Evolutionary conservation across 2,113 vertebrate genomes (phyloP), one percentile per base, ranked within the genome.

Genomic region (Dipodomys ordii): DNA sequence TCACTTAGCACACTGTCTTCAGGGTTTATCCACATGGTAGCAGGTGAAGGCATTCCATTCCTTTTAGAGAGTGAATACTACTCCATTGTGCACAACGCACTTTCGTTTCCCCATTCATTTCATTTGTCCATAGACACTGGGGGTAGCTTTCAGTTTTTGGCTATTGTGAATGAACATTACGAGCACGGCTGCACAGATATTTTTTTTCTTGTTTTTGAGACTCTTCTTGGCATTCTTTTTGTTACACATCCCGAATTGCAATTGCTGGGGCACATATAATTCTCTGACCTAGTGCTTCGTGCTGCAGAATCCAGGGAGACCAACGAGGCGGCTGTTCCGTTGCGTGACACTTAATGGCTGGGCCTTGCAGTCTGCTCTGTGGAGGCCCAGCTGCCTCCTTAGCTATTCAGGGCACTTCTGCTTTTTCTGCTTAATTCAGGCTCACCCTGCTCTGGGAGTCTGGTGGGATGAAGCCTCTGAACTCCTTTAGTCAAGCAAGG

Each of bases 21-120:
- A 4, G 30, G 86, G 27, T 62, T 39, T 85, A 60, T 44, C 60
- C 30, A 15, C 4, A 7, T 3, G 68, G 60, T 53, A 76, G 30
- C 81, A 7, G 3, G 22, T 4, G 69, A 73, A 79, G 30, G 30
- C 49, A 79, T 25, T 9, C 11, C 49, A 46, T 77, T 87, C 69
- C 81, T 92, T 92, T 93, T 65, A 62, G 73, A 91, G 60, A 65
- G 79, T 79, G 76, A 86, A 39, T 92, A 83, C 53, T 88, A 80
- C 39, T 88, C 94, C 89, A 44, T 28, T 49, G 62, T 49, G 2
- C 7, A 25, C 0, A 4, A 53, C 13, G 27, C 32, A 7, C 53
- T 13, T 57, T 18, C 35, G 28, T 73, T 28, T 10, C 62, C 68
- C 30, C 30, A 39, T 69, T 53, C 3, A 1, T 87, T 39, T 64